phyloP scores from a whole-genome alignment of 2,113 vertebrate species.

The Bufo bufo region DNA sequence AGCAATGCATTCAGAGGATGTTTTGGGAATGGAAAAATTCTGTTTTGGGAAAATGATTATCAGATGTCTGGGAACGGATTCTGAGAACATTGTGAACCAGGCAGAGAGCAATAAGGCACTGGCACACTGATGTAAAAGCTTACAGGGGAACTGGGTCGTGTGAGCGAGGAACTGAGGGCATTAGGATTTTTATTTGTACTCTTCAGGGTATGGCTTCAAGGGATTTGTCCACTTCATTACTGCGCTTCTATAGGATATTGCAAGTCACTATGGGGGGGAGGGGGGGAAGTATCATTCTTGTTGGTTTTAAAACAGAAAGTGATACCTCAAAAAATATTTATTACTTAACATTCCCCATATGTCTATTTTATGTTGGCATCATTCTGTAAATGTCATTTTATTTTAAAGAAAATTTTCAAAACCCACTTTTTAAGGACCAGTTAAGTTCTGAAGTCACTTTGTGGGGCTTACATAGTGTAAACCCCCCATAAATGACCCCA shows the following conservation, averaged over 20 bases:
- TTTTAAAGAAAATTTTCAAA: too few relatives aligned
- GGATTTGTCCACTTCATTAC: background rate
- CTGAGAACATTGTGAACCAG: conserved; percentile 32
- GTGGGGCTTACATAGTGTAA: too few relatives aligned
- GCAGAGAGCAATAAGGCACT: conserved; percentile 36
- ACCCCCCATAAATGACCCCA: too few relatives aligned
- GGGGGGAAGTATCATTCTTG: too few relatives aligned
- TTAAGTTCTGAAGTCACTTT: too few relatives aligned
- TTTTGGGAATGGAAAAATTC: conserved; percentile 57
- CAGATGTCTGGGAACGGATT: conserved; percentile 49
- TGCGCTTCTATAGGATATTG: background rate
- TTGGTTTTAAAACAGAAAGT: too few relatives aligned
- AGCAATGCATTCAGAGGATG: conserved; percentile 7
- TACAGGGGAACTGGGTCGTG: conserved; percentile 17
- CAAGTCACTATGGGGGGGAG: background rate
- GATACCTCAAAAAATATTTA: too few relatives aligned
- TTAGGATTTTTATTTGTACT: background rate
- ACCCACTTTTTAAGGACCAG: too few relatives aligned
- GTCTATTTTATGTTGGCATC: too few relatives aligned
- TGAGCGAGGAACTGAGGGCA: background rate
- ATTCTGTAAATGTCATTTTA: too few relatives aligned
- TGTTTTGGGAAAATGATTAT: conserved; percentile 48
- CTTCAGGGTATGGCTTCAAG: background rate
- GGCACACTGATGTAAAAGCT: background rate
- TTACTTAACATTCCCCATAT: too few relatives aligned